Base-by-base conservation (phyloP, 2,888 invertebrate genomes). In the Caenorhabditis afra region DNA sequence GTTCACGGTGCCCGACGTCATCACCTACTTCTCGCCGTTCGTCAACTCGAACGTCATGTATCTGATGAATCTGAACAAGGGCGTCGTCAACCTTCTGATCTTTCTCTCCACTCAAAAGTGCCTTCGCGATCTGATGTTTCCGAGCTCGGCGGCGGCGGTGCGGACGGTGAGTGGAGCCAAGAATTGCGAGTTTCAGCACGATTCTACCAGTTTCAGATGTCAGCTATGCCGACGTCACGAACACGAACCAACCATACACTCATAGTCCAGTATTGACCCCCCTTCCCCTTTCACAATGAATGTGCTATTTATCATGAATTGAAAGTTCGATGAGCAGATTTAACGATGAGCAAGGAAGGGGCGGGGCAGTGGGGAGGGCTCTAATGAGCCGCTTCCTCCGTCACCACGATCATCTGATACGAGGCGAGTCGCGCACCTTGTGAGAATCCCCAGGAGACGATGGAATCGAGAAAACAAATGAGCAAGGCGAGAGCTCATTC, bases 1-100 rank as follows among this genome's bases (percentile, higher is more conserved):
- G 10, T 83, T 83, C 52, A 83, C 83, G 2, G 57, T 83, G 11
- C 83, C 83, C 1, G 83, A 83, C 53, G 8, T 81, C 8, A 78
- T 79, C 1, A 71, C 79, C 12, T 78, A 76, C 50, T 71, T 81
- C 58, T 75, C 55, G 0, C 81, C 83, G 11, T 73, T 66, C 49
- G 61, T 81, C 35, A 76, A 71, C 10, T 76, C 82, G 0, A 80
- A 78, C 55, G 65, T 59, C 0, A 76, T 85, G 67, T 85, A 83
- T 65, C 22, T 85, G 12, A 81, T 85, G 81, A 85, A 85, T 62
- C 62, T 85, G 67, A 82, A 82, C 68, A 85, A 85, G 74, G 84
- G 84, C 14, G 37, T 79, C 3, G 67, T 84, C 18, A 84, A 84
- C 47, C 45, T 84, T 5, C 14, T 84, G 0, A 82, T 82, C 16